Conservation (phyloP, 2,888 invertebrate genomes). For the Creontiades dilutus region DNA sequence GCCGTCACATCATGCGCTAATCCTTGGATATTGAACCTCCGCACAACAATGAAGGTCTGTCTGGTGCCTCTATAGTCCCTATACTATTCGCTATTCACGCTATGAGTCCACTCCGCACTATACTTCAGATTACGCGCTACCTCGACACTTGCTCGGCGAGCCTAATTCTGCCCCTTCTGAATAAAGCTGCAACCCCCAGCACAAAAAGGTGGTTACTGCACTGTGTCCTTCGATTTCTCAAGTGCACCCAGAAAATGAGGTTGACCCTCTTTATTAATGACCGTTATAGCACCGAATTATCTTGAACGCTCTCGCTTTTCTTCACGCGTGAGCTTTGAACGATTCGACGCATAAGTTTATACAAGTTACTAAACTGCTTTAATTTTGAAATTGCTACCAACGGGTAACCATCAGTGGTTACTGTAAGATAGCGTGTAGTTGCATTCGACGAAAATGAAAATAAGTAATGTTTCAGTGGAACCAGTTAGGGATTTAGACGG, state of each 20-base stretch:
- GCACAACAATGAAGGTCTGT: background rate
- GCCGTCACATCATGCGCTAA: conserved; percentile 17
- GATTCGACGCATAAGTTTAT: background rate
- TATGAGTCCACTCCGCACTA: background rate
- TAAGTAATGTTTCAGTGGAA: too few relatives aligned
- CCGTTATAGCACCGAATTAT: background rate
- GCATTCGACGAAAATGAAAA: too few relatives aligned
- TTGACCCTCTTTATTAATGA: conserved; percentile 24
- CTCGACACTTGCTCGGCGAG: background rate
- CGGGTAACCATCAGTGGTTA: too few relatives aligned
- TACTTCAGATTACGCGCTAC: background rate
- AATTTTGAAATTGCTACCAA: background rate
- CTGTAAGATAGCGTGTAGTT: too few relatives aligned
- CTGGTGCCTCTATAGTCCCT: background rate
- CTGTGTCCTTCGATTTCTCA: conserved; percentile 7
- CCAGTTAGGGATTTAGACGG: too few relatives aligned
- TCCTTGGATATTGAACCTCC: background rate
- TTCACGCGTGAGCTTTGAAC: background rate
- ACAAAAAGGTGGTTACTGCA: conserved; percentile 20
- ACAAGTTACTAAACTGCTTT: background rate
- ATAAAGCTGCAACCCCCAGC: background rate
- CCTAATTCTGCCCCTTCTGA: conserved; percentile 5
- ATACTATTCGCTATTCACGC: background rate
- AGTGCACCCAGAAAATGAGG: conserved; percentile 1
- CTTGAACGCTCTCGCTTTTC: background rate